Conservation (phyloP, 2,888 invertebrate genomes). For the Apamea anceps region DNA sequence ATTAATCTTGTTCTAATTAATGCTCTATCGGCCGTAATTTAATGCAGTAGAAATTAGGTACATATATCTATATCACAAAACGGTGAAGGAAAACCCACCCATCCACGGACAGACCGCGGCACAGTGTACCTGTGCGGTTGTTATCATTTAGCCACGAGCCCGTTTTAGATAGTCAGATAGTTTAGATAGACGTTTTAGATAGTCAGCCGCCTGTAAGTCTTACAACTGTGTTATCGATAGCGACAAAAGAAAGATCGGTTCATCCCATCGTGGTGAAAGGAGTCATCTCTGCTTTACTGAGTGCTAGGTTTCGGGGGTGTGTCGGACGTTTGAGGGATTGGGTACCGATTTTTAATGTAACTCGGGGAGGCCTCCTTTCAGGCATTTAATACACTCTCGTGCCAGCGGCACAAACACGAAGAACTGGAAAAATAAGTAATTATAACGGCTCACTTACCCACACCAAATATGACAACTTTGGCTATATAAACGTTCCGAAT, state of each 20-base stretch:
- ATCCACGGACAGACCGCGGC: not conserved
- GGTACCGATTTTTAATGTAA: not conserved
- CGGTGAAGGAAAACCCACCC: not conserved
- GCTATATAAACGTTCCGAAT: constrained; percentile 62
- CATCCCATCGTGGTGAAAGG: not conserved
- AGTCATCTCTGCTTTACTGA: not conserved
- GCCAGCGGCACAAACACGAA: not conserved
- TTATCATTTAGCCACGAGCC: not conserved
- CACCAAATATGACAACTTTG: constrained; percentile 67
- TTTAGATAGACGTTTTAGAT: not conserved
- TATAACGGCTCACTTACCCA: constrained; percentile 64
- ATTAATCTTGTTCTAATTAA: not conserved
- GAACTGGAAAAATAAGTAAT: not conserved
- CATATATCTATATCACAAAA: not conserved
- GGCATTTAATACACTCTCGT: not conserved
- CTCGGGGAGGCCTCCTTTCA: not conserved
- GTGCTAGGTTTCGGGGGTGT: not conserved
- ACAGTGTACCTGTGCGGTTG: not conserved
- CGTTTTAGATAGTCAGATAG: no score
- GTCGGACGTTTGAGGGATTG: not conserved
- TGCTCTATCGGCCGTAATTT: not conserved
- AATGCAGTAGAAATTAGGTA: not conserved
- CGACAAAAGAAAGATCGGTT: not conserved
- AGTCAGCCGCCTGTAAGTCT: not conserved
- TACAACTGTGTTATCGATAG: not conserved